Conservation (phyloP, 2,888 invertebrate species). For the Cheiracanthium punctorium region DNA sequence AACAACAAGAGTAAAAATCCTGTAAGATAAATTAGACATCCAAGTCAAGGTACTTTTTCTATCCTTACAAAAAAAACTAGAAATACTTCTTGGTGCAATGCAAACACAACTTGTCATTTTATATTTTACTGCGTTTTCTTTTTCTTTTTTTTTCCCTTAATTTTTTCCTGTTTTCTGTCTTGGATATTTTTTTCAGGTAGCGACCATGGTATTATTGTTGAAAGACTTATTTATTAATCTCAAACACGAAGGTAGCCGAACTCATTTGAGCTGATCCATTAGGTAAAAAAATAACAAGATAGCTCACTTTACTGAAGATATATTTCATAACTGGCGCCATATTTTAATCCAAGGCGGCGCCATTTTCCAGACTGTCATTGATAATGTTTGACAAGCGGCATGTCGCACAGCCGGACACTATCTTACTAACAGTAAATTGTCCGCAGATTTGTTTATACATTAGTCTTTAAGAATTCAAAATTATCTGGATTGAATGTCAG, state of each 20-base stretch:
- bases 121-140: too few species aligned
- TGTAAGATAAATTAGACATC: background rate
- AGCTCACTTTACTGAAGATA: background rate
- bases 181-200: too few species aligned
- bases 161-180: too few species aligned
- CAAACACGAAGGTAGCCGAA: background rate
- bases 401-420: background rate
- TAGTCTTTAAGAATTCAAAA: too few species aligned
- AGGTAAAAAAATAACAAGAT: background rate
- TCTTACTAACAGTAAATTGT: background rate
- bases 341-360: conserved; percentile 6
- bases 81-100: background rate
- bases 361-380: background rate
- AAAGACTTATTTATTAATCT: background rate
- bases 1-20: background rate
- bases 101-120: background rate
- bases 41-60: background rate
- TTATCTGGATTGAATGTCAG: too few species aligned
- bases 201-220: background rate
- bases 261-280: background rate
- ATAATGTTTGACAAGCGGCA: background rate
- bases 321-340: conserved; percentile 13
- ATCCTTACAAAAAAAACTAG: background rate
- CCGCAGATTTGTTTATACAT: background rate
- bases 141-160: too few species aligned